A percentile compares a stretch with the other conserved stretches of the same genome.
Evolutionary conservation across 1,140 invertebrate genomes (phyloP).

Genomic region (Antheraea pernyi): DNA sequence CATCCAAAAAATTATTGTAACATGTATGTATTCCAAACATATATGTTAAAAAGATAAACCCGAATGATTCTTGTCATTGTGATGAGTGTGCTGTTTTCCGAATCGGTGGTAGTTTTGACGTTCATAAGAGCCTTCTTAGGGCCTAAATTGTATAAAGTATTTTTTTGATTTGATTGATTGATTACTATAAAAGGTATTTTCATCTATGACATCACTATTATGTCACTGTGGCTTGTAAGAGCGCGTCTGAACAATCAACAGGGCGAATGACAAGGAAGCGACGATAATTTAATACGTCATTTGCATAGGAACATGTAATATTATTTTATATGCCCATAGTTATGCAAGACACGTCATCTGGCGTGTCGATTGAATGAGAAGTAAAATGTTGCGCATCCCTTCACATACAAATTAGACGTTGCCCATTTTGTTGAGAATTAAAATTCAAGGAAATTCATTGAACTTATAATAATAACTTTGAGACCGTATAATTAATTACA

Average conservation of each 20-base stretch:
- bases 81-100: too few species aligned
- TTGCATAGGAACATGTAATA: slow-evolving; percentile 24
- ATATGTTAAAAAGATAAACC: too few species aligned
- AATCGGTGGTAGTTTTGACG: too few species aligned
- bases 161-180: too few species aligned
- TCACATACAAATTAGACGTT: slow-evolving; percentile 43
- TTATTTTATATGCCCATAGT: slow-evolving; percentile 25
- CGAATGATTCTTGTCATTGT: too few species aligned
- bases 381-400: slow-evolving; percentile 22
- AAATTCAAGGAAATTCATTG: slow-evolving; percentile 54
- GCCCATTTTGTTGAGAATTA: slow-evolving; percentile 23
- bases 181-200: background rate
- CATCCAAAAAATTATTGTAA: too few species aligned
- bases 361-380: slow-evolving; percentile 39
- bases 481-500: too few species aligned
- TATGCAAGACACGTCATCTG: slow-evolving; percentile 34
- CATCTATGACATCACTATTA: background rate
- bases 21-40: too few species aligned
- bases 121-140: too few species aligned
- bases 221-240: background rate
- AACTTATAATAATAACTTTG: slow-evolving; percentile 32
- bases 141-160: too few species aligned
- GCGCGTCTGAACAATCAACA: background rate
- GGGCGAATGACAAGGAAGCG: slow-evolving; percentile 11
- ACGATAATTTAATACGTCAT: slow-evolving; percentile 13